A percentile compares a stretch with the other conserved stretches of the same genome.
Conservation (phyloP, 2,888 invertebrate genomes). For the Neoscelio sp. region DNA sequence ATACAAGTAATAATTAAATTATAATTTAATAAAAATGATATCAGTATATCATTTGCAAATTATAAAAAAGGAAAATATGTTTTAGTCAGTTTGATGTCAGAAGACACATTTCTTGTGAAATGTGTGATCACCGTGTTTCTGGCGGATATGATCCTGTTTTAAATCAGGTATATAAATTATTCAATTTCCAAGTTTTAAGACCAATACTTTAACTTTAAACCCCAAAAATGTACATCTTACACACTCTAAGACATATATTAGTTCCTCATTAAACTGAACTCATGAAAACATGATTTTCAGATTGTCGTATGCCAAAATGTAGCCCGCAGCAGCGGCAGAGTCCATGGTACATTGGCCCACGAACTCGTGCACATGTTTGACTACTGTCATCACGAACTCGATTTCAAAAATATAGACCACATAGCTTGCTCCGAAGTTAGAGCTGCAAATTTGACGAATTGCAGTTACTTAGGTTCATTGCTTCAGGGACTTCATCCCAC, state of each 20-base stretch:
- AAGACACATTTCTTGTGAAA: slow-evolving; percentile 96
- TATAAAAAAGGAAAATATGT: slow-evolving; percentile 77
- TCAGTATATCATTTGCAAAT: slow-evolving; percentile 27
- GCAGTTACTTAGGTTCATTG: slow-evolving; percentile 93
- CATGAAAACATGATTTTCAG: no score
- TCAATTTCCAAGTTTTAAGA: slow-evolving; percentile 16
- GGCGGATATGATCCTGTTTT: slow-evolving; percentile 95
- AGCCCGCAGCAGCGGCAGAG: slow-evolving; percentile 87
- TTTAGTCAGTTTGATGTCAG: slow-evolving; percentile 91
- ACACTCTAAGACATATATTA: no score
- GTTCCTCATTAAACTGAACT: no score
- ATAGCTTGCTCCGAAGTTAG: slow-evolving; percentile 97
- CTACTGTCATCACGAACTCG: slow-evolving; percentile 93
- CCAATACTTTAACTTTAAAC: no score
- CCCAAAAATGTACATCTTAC: no score
- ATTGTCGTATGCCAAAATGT: slow-evolving; percentile 96
- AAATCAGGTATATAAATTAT: slow-evolving; percentile 87
- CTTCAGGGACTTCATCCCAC: slow-evolving; percentile 90
- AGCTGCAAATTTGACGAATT: slow-evolving; percentile 97
- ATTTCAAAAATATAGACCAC: slow-evolving; percentile 95
- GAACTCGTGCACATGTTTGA: slow-evolving; percentile 99
- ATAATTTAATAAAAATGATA: slow-evolving; percentile 15
- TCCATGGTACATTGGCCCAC: slow-evolving; percentile 93
- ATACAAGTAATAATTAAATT: not conserved
- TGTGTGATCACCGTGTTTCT: slow-evolving; percentile 92